These are phyloP conservation scores for Spatulosminthurus flaviceps DNA, from an alignment of 2,888 invertebrate genomes.

Conservation along the genomic window DNA sequence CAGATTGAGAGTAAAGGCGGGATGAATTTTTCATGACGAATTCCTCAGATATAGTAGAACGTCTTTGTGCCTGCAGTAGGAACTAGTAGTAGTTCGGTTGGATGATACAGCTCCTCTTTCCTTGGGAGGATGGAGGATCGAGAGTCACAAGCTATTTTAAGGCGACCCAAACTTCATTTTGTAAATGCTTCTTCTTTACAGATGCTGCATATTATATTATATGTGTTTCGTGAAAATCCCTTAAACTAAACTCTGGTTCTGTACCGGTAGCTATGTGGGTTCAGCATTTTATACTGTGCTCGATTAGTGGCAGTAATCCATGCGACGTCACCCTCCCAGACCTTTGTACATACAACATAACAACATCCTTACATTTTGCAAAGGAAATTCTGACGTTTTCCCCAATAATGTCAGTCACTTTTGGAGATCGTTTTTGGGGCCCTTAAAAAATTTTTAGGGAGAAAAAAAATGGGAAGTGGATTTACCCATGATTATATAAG, in stretches of 20 bases:
- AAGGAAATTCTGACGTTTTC: no score
- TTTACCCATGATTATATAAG: no score
- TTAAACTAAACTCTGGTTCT: not conserved
- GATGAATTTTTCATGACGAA: constrained; percentile 6
- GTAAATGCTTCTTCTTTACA: not conserved
- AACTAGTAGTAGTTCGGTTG: not conserved
- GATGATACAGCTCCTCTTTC: not conserved
- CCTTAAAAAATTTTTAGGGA: no score
- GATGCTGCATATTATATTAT: constrained; percentile 6
- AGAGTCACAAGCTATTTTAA: constrained; percentile 13
- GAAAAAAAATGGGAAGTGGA: no score
- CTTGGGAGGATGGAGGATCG: not conserved
- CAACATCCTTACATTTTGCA: no score
- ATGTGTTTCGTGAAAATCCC: not conserved
- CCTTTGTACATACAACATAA: no score
- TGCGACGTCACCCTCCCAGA: no score
- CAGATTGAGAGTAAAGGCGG: constrained; percentile 4
- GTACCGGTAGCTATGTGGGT: no score
- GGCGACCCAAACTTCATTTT: constrained; percentile 1
- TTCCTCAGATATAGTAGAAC: not conserved
- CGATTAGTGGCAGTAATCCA: no score
- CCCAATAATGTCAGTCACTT: no score
- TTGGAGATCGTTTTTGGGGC: no score
- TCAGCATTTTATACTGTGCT: no score
- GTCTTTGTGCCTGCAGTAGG: not conserved